Evolutionary conservation across 2,888 invertebrate species (phyloP).

Genomic region (Lacanobia wlatinum): DNA sequence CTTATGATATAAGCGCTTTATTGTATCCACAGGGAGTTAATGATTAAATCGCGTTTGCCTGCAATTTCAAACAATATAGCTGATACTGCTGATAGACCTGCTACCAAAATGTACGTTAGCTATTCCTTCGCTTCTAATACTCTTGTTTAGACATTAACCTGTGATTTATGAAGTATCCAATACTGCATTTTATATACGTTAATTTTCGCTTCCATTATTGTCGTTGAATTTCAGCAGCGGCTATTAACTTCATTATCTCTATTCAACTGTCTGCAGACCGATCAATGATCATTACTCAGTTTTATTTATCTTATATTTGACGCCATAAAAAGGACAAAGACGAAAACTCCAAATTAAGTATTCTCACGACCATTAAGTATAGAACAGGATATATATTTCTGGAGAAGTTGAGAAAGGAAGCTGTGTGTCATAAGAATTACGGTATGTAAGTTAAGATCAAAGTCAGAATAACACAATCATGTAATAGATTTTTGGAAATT

Average conservation of each 20-base stretch:
- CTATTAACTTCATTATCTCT: slow-evolving; percentile 52
- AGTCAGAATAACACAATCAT: slow-evolving; percentile 34
- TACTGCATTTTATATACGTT: slow-evolving; percentile 44
- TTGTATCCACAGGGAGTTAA: slow-evolving; percentile 8
- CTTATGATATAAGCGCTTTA: background rate
- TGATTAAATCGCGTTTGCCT: slow-evolving; percentile 15
- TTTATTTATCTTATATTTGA: slow-evolving; percentile 60
- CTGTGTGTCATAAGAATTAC: slow-evolving; percentile 50
- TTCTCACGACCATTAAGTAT: slow-evolving; percentile 65
- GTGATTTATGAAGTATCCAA: slow-evolving; percentile 53
- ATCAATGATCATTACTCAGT: slow-evolving; percentile 62
- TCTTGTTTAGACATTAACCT: slow-evolving; percentile 11
- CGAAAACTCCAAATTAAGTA: slow-evolving; percentile 51
- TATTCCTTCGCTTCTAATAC: slow-evolving; percentile 37
- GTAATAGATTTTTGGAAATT: slow-evolving; percentile 30
- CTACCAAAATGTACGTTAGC: slow-evolving; percentile 14
- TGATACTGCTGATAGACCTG: background rate
- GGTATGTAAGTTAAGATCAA: slow-evolving; percentile 46
- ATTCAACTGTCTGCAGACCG: slow-evolving; percentile 50
- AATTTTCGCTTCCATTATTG: slow-evolving; percentile 48
- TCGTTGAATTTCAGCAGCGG: slow-evolving; percentile 46
- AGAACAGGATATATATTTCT: slow-evolving; percentile 66
- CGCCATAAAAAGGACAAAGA: slow-evolving; percentile 59
- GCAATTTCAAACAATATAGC: slow-evolving; percentile 26
- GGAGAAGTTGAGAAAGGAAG: slow-evolving; percentile 60